A percentile compares a stretch with the other conserved stretches of the same genome.
Conservation (phyloP, 1,140 invertebrate genomes). For the Holcopasites calliopsidis region DNA sequence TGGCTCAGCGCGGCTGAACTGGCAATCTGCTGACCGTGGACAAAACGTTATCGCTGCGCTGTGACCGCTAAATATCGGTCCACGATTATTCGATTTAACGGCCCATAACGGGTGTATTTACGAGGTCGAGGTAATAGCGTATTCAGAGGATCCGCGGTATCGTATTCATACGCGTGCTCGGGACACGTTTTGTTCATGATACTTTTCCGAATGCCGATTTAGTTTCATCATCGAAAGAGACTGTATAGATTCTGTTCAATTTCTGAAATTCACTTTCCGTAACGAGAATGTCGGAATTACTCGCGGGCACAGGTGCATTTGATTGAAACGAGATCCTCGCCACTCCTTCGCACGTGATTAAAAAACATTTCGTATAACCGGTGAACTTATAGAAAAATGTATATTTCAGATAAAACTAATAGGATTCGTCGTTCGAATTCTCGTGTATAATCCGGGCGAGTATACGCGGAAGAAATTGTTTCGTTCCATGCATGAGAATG, state of each 20-base stretch:
- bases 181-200: constrained; percentile 37
- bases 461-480: no score
- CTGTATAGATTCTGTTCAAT: constrained; percentile 14
- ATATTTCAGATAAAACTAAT: no score
- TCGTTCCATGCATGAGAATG: background rate
- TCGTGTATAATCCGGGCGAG: background rate
- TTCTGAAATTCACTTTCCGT: constrained; percentile 28
- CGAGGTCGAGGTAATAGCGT: constrained; percentile 39
- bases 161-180: background rate
- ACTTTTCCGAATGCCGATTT: background rate
- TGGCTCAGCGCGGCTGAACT: constrained; percentile 23
- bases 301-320: background rate
- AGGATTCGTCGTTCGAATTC: no score
- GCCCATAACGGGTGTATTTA: constrained; percentile 53
- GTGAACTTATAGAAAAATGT: no score
- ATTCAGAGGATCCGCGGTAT: constrained; percentile 44
- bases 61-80: constrained; percentile 49
- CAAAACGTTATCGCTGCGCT: constrained; percentile 52
- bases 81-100: constrained; percentile 59
- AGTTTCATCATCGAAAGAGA: constrained; percentile 18
- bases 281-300: background rate
- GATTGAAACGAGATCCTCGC: background rate
- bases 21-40: constrained; percentile 56
- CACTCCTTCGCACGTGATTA: background rate
- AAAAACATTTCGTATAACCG: background rate